phyloP scores from a whole-genome alignment of 1,140 invertebrate species.

The Drosophila rhopaloa region DNA sequence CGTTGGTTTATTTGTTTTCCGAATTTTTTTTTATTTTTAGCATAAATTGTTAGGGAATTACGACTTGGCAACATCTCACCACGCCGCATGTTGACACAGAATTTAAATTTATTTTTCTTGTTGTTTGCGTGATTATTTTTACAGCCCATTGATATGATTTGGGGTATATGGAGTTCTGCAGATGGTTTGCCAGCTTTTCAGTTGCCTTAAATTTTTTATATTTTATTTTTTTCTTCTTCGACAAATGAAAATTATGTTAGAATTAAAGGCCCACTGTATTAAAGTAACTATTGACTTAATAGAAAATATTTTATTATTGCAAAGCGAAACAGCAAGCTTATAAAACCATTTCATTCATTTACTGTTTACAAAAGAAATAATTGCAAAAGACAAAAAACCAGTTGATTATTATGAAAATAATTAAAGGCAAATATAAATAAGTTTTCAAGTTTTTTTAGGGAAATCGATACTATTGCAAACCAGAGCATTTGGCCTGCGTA shows the following conservation, averaged over 20 bases:
- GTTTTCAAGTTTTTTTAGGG: background rate
- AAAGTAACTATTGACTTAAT: too few relatives aligned
- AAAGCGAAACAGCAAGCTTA: background rate
- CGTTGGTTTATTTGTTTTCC: constrained; percentile 20
- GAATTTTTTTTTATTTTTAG: constrained; percentile 32
- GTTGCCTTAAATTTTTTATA: background rate
- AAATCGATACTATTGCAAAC: background rate
- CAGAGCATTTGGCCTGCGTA: background rate
- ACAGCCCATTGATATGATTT: constrained; percentile 13
- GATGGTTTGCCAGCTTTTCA: background rate
- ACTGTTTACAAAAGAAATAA: background rate
- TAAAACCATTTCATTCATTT: background rate
- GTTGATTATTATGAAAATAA: background rate
- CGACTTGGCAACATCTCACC: constrained; percentile 44
- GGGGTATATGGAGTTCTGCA: constrained; percentile 25
- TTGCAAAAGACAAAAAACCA: background rate
- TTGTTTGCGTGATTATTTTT: constrained; percentile 56
- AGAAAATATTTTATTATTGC: too few relatives aligned
- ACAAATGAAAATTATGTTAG: too few relatives aligned
- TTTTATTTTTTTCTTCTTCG: too few relatives aligned
- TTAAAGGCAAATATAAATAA: constrained; percentile 2
- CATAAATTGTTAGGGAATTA: constrained; percentile 59
- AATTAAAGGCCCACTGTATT: too few relatives aligned
- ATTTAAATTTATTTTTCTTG: constrained; percentile 78
- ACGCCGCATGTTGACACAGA: constrained; percentile 72